These are phyloP conservation scores for Athrips mouffetella DNA, from an alignment of 2,888 invertebrate genomes.

Conservation along the genomic window DNA sequence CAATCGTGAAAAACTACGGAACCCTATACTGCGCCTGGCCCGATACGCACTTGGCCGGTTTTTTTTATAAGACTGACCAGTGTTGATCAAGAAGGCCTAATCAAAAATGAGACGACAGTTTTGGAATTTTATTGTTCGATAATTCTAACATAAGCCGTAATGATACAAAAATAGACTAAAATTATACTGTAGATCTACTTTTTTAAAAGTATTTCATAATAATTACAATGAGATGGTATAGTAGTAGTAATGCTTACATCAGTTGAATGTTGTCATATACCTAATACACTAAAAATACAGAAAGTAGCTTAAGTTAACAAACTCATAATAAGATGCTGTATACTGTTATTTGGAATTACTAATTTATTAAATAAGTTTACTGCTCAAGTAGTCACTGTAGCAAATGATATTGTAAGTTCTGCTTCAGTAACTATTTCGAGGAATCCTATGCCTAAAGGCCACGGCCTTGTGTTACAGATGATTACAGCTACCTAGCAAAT, in stretches of 20 bases:
- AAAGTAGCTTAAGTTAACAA: conserved; percentile 38
- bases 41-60: no score
- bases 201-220: conserved; percentile 30
- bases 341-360: conserved; percentile 37
- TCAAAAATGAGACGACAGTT: conserved; percentile 24
- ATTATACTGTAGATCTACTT: conserved; percentile 53
- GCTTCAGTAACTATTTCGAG: conserved; percentile 30
- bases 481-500: background rate
- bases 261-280: background rate
- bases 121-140: conserved; percentile 55
- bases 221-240: conserved; percentile 19
- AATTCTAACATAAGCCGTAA: conserved; percentile 63
- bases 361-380: conserved; percentile 35
- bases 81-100: no score
- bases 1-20: no score
- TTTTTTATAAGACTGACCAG: no score
- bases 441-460: conserved; percentile 32
- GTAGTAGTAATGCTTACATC: no score
- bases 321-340: conserved; percentile 29
- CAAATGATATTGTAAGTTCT: conserved; percentile 21
- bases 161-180: conserved; percentile 70
- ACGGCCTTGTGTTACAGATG: conserved; percentile 20
- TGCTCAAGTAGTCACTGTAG: conserved; percentile 37
- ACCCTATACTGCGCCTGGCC: no score
- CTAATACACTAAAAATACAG: conserved; percentile 29